phyloP scores from a whole-genome alignment of 2,888 invertebrate species.

The Catocala nupta region DNA sequence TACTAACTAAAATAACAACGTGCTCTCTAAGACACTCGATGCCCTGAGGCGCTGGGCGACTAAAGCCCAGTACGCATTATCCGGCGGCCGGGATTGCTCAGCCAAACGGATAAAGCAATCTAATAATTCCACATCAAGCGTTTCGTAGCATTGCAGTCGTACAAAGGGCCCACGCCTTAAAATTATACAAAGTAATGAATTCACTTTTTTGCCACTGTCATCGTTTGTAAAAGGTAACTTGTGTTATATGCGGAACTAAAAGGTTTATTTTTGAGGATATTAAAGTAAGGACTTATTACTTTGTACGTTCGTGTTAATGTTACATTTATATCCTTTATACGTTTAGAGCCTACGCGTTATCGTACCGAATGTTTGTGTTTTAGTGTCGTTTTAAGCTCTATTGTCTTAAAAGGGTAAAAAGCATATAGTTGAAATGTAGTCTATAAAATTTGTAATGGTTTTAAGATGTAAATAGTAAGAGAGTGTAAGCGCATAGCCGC shows the following conservation, averaged over 20 bases:
- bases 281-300: constrained; percentile 17
- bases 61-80: constrained; percentile 30
- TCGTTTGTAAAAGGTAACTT: constrained; percentile 7
- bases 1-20: constrained; percentile 77
- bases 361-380: constrained; percentile 13
- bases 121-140: constrained; percentile 2
- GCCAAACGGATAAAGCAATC: neutral
- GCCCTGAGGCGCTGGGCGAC: constrained; percentile 45
- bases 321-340: constrained; percentile 19
- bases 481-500: constrained; percentile 50
- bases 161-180: constrained; percentile 29
- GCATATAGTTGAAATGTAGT: constrained; percentile 25
- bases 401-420: constrained; percentile 19
- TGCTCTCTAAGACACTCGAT: constrained; percentile 68
- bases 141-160: constrained; percentile 19
- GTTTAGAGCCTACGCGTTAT: constrained; percentile 10
- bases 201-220: constrained; percentile 27
- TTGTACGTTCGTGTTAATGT: constrained; percentile 16
- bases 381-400: constrained; percentile 20
- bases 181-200: constrained; percentile 28
- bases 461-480: constrained; percentile 26
- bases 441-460: constrained; percentile 29
- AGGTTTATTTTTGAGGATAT: constrained; percentile 9
- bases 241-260: constrained; percentile 3
- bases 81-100: constrained; percentile 18